phyloP scores from a whole-genome alignment of 2,113 vertebrate species.

The Archilochus colubris region DNA sequence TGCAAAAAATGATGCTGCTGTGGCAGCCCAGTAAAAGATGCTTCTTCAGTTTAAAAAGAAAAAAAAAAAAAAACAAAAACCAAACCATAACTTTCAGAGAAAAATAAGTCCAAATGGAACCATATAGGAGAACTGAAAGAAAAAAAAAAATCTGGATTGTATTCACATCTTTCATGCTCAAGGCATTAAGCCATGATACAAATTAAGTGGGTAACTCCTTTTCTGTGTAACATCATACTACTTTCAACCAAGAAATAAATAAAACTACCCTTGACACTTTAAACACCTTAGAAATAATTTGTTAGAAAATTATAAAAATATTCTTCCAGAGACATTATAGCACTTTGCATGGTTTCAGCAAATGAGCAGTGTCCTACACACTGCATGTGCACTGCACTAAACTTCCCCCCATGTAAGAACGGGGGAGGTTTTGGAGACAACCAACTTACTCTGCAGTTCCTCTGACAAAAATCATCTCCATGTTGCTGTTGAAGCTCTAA shows the following conservation, averaged over 20 bases:
- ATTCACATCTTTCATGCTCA: conserved; percentile 5
- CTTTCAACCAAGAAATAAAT: not conserved
- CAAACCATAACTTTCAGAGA: not conserved
- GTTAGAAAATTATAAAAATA: not conserved
- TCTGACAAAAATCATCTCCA: not conserved
- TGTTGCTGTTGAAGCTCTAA: not conserved
- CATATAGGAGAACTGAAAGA: not conserved
- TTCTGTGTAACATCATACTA: not conserved
- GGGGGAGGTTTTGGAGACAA: not conserved
- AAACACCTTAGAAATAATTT: not conserved
- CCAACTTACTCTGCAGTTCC: not conserved
- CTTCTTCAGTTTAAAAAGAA: not conserved
- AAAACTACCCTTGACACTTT: not conserved
- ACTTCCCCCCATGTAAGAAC: not conserved
- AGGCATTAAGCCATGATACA: not conserved
- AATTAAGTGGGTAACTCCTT: conserved; percentile 15
- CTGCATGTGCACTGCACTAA: not conserved
- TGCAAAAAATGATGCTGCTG: not conserved
- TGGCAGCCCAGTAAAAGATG: not conserved
- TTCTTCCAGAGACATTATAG: not conserved
- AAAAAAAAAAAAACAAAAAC: not conserved
- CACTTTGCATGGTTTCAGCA: not conserved
- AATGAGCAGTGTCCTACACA: not conserved
- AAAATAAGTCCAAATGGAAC: not conserved
- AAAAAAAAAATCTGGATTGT: not conserved